Base-by-base conservation (phyloP, 1,140 invertebrate species). In the Zaprionus kolodkinae region DNA sequence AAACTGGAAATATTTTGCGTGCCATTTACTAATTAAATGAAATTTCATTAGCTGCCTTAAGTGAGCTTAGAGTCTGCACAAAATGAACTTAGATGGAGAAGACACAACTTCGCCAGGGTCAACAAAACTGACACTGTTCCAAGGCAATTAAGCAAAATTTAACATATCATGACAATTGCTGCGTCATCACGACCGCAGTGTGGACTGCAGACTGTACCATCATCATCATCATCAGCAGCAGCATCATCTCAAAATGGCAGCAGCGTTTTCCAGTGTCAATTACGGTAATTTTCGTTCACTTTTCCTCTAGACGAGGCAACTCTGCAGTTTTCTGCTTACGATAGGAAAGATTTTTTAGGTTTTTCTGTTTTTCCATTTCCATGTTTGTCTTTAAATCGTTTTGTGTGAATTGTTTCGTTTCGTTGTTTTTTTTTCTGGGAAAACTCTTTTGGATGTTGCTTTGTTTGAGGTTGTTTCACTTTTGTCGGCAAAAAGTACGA, bases 31-130 rank as follows among this genome's bases (percentile, higher is more conserved):
- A 87, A 87, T 87, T 87, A 78, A 87, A 89, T 84, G 77, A 87
- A 88, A 88, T 83, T 87, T 63, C 80, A 87, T 86, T 86, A 86
- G 77, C 76, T 83, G 79, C 83, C 87, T 86, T 79, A 83, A 83
- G 82, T 83, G 79, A 87, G 83, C 79, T 77, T 76, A 70, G 56
- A 88, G 43, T 65, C 69, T 76, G 75, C 76, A 72, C 21, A 65
- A 82, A 61, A 86, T 79, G 79, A 77, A 76, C 59, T 71, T 38
- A 45, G 52, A 12, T n/a, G 48, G 17, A 10, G 17, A 10, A 36
- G 48, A 76, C n/a, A 30, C 27, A 35, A 11, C 35, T 11, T 21
- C 60, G 13, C 30, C 13, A 11, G 45, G 45, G 45, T 50, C 10
- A 4, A 33, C 43, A 36, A 59, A 36, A 63, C 15, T 65, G 63